Percentiles rank a stretch among this genome's conserved stretches.
Evolutionary conservation across 2,888 invertebrate species (phyloP).

Genomic region (Lithophane ornitopus): DNA sequence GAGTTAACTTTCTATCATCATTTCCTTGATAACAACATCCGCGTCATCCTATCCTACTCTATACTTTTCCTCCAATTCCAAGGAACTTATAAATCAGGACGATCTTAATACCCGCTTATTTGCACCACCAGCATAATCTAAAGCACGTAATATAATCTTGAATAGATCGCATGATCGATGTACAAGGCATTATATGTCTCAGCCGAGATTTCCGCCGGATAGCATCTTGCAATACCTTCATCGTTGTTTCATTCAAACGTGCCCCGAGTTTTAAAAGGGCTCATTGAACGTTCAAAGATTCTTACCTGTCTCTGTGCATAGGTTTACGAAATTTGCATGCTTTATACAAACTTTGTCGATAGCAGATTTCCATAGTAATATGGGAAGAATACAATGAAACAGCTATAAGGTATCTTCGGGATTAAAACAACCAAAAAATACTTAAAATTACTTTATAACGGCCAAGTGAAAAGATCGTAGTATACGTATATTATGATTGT

Average conservation of each 20-base stretch:
- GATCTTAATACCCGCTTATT: constrained; percentile 31
- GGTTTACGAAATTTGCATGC: constrained; percentile 58
- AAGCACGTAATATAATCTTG: constrained; percentile 66
- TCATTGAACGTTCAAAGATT: constrained; percentile 72
- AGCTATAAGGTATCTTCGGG: neutral
- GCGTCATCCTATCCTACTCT: constrained; percentile 1
- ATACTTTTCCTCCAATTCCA: constrained; percentile 15
- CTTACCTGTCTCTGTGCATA: constrained; percentile 56
- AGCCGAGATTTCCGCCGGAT: constrained; percentile 83
- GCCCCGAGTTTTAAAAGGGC: constrained; percentile 82
- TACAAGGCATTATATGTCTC: constrained; percentile 72
- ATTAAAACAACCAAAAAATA: neutral
- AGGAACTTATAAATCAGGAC: constrained; percentile 23
- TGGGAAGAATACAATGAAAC: constrained; percentile 29
- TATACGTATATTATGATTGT: too few relatives aligned
- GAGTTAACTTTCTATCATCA: neutral
- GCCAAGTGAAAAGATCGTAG: neutral
- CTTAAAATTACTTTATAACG: neutral
- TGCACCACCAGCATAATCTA: constrained; percentile 30
- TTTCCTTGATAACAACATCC: constrained; percentile 8
- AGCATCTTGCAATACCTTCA: constrained; percentile 77
- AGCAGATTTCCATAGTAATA: constrained; percentile 56
- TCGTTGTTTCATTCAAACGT: constrained; percentile 80
- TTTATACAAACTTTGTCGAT: constrained; percentile 58
- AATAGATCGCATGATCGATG: constrained; percentile 58